A percentile compares a stretch with the other conserved stretches of the same genome.
Conservation (phyloP, 1,140 invertebrate genomes). For the Ceratina australensis region DNA sequence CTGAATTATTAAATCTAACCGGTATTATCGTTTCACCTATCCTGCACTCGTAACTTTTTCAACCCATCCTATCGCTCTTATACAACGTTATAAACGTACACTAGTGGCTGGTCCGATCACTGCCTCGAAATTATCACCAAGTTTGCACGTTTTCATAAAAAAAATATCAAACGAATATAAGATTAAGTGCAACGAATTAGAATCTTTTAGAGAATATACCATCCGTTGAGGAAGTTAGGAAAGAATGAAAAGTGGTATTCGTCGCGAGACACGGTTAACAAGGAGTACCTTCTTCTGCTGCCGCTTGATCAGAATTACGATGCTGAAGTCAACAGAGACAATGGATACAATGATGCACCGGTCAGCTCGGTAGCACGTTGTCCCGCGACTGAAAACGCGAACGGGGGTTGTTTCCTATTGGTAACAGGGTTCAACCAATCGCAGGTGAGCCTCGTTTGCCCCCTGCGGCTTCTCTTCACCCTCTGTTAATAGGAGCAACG, state of each 20-base stretch:
- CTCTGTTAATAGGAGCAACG: constrained; percentile 67
- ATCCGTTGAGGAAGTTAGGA: background rate
- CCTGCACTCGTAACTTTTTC: too few relatives aligned
- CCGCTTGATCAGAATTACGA: constrained; percentile 51
- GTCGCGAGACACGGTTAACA: background rate
- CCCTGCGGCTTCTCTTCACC: constrained; percentile 65
- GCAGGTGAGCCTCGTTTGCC: constrained; percentile 54
- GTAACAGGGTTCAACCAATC: constrained; percentile 72
- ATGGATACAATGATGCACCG: constrained; percentile 74
- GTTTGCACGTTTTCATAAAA: background rate
- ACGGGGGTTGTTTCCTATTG: constrained; percentile 72
- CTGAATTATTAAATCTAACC: constrained; percentile 64
- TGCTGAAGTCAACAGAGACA: constrained; percentile 72
- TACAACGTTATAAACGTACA: too few relatives aligned
- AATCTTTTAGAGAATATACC: too few relatives aligned
- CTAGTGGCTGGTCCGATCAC: too few relatives aligned
- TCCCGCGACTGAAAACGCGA: constrained; percentile 62
- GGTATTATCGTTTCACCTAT: constrained; percentile 43
- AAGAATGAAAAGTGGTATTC: background rate
- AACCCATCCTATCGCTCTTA: too few relatives aligned
- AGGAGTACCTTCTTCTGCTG: background rate
- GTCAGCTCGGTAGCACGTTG: constrained; percentile 58
- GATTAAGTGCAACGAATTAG: too few relatives aligned
- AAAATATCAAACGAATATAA: too few relatives aligned
- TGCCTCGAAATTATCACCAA: background rate